Evolutionary conservation across 2,797 vertebrate species (phyloP).

Genomic region (Microtus californicus): DNA sequence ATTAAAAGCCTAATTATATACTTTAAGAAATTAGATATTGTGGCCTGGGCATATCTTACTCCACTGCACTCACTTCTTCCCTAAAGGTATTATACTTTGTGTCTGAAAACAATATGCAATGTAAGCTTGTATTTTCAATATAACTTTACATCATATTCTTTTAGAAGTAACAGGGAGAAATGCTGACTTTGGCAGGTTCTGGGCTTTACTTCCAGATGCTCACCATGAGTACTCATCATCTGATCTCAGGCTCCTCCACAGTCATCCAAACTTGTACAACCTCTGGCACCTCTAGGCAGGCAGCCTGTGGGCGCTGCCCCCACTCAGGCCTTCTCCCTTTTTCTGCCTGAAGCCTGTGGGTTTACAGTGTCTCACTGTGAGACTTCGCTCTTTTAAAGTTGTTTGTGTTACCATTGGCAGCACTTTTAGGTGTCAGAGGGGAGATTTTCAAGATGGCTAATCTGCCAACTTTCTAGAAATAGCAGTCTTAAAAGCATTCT

Average conservation of each 20-base stretch:
- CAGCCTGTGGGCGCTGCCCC: neutral
- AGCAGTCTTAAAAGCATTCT: slow-evolving; percentile 50
- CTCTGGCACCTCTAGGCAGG: neutral
- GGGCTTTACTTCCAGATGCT: neutral
- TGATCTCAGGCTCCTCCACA: neutral
- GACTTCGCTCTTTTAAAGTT: slow-evolving; percentile 5
- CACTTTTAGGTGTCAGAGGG: neutral
- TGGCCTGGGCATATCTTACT: neutral
- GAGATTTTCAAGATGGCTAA: slow-evolving; percentile 44
- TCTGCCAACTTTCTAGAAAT: slow-evolving; percentile 9
- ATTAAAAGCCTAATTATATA: neutral
- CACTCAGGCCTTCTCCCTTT: neutral
- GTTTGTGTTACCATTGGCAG: slow-evolving; percentile 23
- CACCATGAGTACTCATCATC: neutral
- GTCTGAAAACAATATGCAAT: neutral
- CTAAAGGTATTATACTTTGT: neutral
- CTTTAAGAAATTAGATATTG: neutral
- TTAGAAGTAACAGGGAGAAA: neutral
- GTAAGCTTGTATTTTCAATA: neutral
- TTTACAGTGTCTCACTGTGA: slow-evolving; percentile 40
- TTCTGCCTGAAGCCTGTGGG: neutral
- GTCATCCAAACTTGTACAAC: neutral
- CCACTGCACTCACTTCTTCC: neutral
- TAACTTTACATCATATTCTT: neutral
- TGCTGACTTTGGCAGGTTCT: neutral